Evolutionary conservation across 1,140 invertebrate species (phyloP).

Genomic region (Bombyx mandarina): DNA sequence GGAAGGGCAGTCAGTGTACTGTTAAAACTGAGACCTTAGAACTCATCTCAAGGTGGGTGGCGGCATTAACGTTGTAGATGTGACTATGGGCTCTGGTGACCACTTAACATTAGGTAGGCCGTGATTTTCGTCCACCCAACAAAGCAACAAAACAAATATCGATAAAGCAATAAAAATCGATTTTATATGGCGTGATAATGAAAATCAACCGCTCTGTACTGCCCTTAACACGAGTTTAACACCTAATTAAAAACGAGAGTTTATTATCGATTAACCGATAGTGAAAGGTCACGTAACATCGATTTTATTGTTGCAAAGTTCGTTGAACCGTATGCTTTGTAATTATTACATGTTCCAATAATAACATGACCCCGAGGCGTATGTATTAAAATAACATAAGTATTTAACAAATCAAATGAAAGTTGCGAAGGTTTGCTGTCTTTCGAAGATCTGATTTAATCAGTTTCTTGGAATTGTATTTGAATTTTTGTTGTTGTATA

Average conservation of each 20-base stretch:
- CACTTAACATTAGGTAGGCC: too few relatives aligned
- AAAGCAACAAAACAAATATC: too few relatives aligned
- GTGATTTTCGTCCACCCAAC: too few relatives aligned
- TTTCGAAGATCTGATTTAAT: not conserved
- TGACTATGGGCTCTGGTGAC: too few relatives aligned
- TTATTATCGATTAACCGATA: constrained; percentile 10
- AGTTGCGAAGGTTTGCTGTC: not conserved
- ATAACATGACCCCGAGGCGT: not conserved
- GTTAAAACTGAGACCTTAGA: too few relatives aligned
- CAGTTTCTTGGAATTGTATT: not conserved
- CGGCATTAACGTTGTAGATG: too few relatives aligned
- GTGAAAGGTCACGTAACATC: constrained; percentile 7
- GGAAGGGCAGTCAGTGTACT: too few relatives aligned
- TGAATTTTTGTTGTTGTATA: not conserved
- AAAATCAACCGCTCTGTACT: too few relatives aligned
- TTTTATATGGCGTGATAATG: too few relatives aligned
- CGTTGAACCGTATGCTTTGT: not conserved
- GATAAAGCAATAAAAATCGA: too few relatives aligned
- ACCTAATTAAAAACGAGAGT: constrained; percentile 10
- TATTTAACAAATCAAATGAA: not conserved
- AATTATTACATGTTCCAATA: not conserved
- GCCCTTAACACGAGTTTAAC: not conserved
- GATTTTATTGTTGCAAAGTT: constrained; percentile 8
- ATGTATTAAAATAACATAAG: not conserved
- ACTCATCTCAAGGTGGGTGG: too few relatives aligned